These are phyloP conservation scores for Propithecus coquereli DNA, from an alignment of 2,113 vertebrate genomes.

Conservation along the genomic window DNA sequence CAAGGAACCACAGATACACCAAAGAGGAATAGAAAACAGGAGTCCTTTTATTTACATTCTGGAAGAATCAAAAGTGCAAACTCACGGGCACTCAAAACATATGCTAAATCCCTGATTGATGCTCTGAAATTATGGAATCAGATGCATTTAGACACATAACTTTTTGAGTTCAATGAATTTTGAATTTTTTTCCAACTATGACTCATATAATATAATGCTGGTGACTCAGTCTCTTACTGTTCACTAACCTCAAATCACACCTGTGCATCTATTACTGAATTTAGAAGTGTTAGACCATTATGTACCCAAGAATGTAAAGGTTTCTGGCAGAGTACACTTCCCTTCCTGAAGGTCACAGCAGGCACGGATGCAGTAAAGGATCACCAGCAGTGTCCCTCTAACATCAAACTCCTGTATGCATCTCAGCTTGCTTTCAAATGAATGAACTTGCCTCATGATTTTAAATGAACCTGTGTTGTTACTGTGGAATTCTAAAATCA, in stretches of 20 bases:
- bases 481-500: not conserved
- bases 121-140: not conserved
- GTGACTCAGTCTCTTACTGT: constrained; percentile 56
- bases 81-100: not conserved
- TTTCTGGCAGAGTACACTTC: not conserved
- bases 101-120: not conserved
- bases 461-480: not conserved
- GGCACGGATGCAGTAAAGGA: not conserved
- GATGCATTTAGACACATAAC: not conserved
- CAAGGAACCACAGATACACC: not conserved
- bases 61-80: not conserved
- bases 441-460: not conserved
- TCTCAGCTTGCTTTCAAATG: not conserved
- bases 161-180: constrained; percentile 33
- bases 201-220: constrained; percentile 39
- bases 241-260: constrained; percentile 55
- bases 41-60: not conserved
- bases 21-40: not conserved
- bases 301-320: not conserved
- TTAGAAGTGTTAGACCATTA: constrained; percentile 35
- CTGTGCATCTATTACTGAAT: constrained; percentile 44
- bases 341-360: constrained; percentile 14
- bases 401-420: not conserved
- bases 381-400: not conserved
- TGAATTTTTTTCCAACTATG: constrained; percentile 20